Percentiles rank a stretch among this genome's conserved stretches.
Conservation (phyloP, 2,797 vertebrate species). For the Rhyacichthys aspro region DNA sequence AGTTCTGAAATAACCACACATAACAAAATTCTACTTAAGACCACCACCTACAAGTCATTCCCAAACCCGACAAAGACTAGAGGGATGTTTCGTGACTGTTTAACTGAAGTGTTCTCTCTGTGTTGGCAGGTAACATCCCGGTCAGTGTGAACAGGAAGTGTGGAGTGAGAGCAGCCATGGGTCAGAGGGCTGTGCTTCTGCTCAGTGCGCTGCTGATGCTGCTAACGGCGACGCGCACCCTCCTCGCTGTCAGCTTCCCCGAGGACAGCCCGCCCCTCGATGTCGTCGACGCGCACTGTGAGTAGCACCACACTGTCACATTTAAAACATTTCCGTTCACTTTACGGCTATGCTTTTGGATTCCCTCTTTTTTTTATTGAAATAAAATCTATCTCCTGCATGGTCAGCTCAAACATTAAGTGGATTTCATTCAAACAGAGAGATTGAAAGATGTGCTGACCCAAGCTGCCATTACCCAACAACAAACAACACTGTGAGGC, state of each 20-base stretch:
- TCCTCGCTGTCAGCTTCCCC: constrained; percentile 91
- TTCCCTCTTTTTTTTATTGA: constrained; percentile 12
- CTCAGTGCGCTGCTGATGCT: constrained; percentile 82
- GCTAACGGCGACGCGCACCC: constrained; percentile 70
- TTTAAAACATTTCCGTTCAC: no score
- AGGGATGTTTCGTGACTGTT: no score
- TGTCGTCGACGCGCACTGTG: constrained; percentile 92
- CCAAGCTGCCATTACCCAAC: constrained; percentile 22
- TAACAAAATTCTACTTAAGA: no score
- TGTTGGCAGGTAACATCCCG: constrained; percentile 86
- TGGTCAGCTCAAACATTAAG: constrained; percentile 47
- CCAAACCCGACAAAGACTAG: no score
- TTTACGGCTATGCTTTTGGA: no score
- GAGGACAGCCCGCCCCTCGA: constrained; percentile 91
- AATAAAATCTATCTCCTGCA: constrained; percentile 57
- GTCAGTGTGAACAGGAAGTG: constrained; percentile 77
- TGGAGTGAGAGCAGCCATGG: constrained; percentile 85
- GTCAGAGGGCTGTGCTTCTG: constrained; percentile 81
- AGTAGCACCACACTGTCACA: constrained; percentile 66
- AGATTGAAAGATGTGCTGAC: constrained; percentile 60
- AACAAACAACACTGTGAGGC: constrained; percentile 29
- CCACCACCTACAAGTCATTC: no score
- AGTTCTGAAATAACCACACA: no score
- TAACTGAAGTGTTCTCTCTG: constrained; percentile 34
- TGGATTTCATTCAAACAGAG: constrained; percentile 53